Base-by-base conservation (phyloP, 2,888 invertebrate genomes). In the Trichogramma evanescens region DNA sequence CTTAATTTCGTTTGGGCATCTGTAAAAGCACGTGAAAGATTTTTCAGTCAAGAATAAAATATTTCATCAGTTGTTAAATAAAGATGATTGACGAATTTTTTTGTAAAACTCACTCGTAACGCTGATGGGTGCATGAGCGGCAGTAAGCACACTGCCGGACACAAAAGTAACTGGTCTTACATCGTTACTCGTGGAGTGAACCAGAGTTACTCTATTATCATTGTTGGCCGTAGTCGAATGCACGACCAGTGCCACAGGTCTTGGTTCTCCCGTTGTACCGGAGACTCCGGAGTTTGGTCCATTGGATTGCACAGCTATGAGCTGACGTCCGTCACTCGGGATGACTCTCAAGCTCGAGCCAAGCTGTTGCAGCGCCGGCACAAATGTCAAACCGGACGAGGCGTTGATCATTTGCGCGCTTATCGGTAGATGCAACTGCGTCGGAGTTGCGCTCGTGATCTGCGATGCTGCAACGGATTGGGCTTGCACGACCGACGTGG, bases 151-250 rank as follows among this genome's bases (percentile, higher is more conserved):
- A 54, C 75, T 77, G 48, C 74, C 72, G 40, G 77, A 76, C 49
- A 77, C 76, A 52, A 76, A 76, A 52, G 77, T 74, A 50, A 77
- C 73, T 39, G 77, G 77, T 66, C 78, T 71, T 53, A 77, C 77
- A 67, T 72, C 76, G 69, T 68, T 76, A 45, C 76, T 72, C 60
- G 76, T 68, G 70, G 74, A 74, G 68, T 78, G 77, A 56, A 78
- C 74, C 62, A 78, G 72, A 56, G 77, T 76, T 48, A 77, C 77
- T 55, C 77, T 69, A 65, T 76, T 78, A 65, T 78, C 77, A 67
- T 71, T 77, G 68, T 72, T 78, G 43, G 77, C 72, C 53, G 73
- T 69, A 39, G 76, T 72, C 53, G 77, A 75, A 66, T 78, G 77
- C 61, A 78, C 77, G 62, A 77, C 77, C 61, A 77, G 59, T 40